Percentiles rank a stretch among this genome's conserved stretches.
Evolutionary conservation across 2,113 vertebrate genomes (phyloP).

Genomic region (Myanophis thanlyinensis): DNA sequence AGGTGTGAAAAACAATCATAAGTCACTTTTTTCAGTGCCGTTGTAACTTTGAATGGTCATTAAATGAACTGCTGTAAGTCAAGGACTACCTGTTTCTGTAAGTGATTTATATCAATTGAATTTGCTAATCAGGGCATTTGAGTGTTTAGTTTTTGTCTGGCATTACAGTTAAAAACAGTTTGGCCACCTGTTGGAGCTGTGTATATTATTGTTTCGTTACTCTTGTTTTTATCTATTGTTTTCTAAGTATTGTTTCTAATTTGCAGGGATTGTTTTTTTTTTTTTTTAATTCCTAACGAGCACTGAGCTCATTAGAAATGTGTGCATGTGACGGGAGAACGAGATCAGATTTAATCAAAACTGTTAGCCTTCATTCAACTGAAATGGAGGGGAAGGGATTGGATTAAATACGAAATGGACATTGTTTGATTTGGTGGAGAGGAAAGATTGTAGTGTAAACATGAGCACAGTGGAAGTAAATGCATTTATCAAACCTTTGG

Average conservation of each 20-base stretch:
- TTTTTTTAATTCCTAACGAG: not conserved
- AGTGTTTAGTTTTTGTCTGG: not conserved
- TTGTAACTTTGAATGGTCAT: too few species aligned
- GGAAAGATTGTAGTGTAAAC: not conserved
- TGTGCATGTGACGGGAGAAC: not conserved
- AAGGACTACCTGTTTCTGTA: not conserved
- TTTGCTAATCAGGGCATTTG: not conserved
- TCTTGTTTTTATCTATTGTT: not conserved
- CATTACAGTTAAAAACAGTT: not conserved
- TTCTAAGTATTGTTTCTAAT: not conserved
- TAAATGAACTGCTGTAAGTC: too few species aligned
- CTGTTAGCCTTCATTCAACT: not conserved
- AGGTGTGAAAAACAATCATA: too few species aligned
- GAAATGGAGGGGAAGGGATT: not conserved
- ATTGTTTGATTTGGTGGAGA: not conserved
- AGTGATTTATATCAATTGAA: not conserved
- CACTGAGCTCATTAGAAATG: not conserved
- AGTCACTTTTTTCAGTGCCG: too few species aligned
- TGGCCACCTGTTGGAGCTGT: not conserved
- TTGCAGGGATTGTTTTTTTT: too few species aligned
- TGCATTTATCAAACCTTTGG: not conserved
- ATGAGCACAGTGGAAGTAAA: not conserved
- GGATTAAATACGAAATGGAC: not conserved
- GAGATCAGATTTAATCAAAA: not conserved
- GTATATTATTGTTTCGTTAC: not conserved